Evolutionary conservation across 2,888 invertebrate genomes (phyloP).

Genomic region (Chrysodeixis includens): DNA sequence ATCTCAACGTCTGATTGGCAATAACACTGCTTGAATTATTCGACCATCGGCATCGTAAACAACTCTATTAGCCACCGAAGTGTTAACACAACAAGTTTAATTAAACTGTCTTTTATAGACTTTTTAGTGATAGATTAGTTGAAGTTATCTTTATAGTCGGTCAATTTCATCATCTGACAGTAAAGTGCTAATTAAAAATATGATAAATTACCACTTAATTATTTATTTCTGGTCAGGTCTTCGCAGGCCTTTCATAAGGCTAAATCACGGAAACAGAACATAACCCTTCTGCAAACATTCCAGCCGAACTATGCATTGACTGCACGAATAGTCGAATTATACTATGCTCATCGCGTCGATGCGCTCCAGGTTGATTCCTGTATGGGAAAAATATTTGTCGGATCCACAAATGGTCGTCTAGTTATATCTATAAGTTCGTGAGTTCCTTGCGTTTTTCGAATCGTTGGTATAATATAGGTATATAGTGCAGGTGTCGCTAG

Average conservation of each 20-base stretch:
- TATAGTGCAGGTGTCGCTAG: too few species aligned
- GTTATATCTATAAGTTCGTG: too few species aligned
- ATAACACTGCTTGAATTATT: slow-evolving; percentile 48
- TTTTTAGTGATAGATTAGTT: neutral
- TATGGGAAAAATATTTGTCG: too few species aligned
- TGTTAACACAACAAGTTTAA: slow-evolving; percentile 35
- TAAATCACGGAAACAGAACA: neutral
- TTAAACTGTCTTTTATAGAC: slow-evolving; percentile 24
- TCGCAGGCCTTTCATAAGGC: neutral
- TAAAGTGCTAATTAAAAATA: too few species aligned
- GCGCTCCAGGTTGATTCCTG: too few species aligned
- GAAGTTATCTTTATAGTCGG: neutral
- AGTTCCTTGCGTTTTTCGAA: too few species aligned
- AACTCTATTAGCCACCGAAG: slow-evolving; percentile 48
- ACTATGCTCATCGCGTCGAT: too few species aligned
- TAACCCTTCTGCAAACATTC: neutral
- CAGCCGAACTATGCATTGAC: neutral
- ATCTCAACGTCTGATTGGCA: slow-evolving; percentile 44
- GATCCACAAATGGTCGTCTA: too few species aligned
- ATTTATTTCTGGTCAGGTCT: too few species aligned
- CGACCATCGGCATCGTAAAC: slow-evolving; percentile 51
- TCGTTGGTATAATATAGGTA: too few species aligned
- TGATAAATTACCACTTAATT: too few species aligned
- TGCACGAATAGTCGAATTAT: too few species aligned
- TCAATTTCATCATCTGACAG: neutral